Conservation (phyloP, 1,140 invertebrate species). For the Centruroides sculpturatus region DNA sequence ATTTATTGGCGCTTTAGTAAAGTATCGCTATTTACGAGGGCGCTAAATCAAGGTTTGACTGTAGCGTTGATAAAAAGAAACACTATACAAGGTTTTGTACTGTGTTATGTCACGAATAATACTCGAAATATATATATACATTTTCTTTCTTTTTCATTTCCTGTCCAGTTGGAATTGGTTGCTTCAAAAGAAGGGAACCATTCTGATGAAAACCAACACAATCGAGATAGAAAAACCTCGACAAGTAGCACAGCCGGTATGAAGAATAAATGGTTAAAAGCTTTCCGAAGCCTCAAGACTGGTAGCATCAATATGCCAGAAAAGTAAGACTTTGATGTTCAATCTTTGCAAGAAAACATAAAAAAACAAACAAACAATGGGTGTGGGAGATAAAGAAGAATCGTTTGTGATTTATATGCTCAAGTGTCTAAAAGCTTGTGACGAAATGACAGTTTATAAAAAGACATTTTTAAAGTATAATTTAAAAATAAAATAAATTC, state of each 20-base stretch:
- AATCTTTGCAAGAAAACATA: conserved; percentile 8
- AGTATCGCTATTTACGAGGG: no score
- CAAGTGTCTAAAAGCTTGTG: no score
- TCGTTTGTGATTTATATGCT: neutral
- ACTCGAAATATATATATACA: no score
- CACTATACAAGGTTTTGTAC: no score
- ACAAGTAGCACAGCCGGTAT: conserved; percentile 62
- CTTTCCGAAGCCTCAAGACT: conserved; percentile 84
- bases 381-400: conserved; percentile 1
- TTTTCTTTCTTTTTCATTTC: no score
- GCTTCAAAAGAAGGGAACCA: conserved; percentile 41
- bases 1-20: no score
- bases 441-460: no score
- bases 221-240: conserved; percentile 64
- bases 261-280: conserved; percentile 96
- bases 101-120: no score
- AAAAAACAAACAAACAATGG: neutral
- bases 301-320: conserved; percentile 40
- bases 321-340: conserved; percentile 15
- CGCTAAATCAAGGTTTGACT: no score
- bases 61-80: no score
- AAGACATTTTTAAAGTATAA: no score
- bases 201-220: conserved; percentile 6
- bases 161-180: conserved; percentile 75
- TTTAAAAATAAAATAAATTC: no score